Conservation (phyloP, 2,113 vertebrate genomes). For the Chascanopsetta lugubris region DNA sequence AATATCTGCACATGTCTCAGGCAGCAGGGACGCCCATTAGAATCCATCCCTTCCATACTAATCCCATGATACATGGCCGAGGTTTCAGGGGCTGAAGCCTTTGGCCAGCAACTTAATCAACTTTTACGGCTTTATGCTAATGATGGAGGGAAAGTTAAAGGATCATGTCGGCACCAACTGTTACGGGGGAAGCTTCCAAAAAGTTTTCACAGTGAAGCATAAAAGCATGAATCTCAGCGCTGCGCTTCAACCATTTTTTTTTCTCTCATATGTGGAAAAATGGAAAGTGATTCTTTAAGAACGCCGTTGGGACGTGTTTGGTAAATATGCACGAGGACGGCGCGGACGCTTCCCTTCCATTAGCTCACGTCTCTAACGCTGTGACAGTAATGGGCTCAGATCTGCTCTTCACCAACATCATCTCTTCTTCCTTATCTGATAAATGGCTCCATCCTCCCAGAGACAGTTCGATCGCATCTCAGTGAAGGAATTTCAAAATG, state of each 20-base stretch:
- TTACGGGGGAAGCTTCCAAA: neutral
- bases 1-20: no score
- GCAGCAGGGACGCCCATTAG: no score
- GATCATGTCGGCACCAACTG: neutral
- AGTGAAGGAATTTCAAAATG: constrained; percentile 21
- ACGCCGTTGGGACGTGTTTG: no score
- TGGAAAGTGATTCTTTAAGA: no score
- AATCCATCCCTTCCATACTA: no score
- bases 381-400: constrained; percentile 4
- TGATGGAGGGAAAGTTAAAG: neutral
- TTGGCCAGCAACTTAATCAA: neutral
- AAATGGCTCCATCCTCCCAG: neutral
- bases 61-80: neutral
- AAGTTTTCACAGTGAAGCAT: neutral
- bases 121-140: neutral
- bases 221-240: neutral
- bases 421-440: neutral
- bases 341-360: no score
- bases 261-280: no score
- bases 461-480: neutral
- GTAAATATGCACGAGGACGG: no score
- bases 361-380: no score
- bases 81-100: neutral
- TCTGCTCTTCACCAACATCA: neutral
- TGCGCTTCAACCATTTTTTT: no score